Evolutionary conservation across 2,888 invertebrate genomes (phyloP).

Genomic region (Apocheima hispidaria): DNA sequence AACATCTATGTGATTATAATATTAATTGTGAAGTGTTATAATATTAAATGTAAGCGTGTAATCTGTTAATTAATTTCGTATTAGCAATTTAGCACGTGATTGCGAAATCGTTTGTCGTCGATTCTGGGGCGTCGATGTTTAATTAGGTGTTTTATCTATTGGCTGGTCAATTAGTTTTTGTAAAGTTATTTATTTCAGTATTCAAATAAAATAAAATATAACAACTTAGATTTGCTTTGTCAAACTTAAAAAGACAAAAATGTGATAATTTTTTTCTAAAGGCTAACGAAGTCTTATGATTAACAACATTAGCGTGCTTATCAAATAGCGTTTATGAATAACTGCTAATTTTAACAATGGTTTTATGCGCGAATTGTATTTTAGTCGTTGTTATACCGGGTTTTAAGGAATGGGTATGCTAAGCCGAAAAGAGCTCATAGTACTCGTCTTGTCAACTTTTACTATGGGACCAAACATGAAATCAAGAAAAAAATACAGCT

Average conservation of each 20-base stretch:
- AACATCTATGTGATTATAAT: slow-evolving; percentile 9
- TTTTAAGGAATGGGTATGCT: too few species aligned
- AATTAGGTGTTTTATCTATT: not conserved
- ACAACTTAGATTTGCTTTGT: not conserved
- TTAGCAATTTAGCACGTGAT: not conserved
- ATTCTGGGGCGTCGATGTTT: not conserved
- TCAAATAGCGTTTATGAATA: not conserved
- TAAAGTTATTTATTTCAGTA: not conserved
- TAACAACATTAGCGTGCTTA: not conserved
- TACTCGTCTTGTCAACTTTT: too few species aligned
- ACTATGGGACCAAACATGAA: too few species aligned
- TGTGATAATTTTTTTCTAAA: not conserved
- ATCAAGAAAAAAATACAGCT: too few species aligned
- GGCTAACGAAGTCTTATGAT: slow-evolving; percentile 2
- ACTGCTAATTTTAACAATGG: not conserved
- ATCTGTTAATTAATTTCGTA: not conserved
- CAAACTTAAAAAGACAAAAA: slow-evolving; percentile 7
- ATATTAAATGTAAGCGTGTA: not conserved
- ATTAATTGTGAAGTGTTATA: slow-evolving; percentile 20
- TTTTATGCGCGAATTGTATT: not conserved
- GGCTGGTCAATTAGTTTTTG: not conserved
- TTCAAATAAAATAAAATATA: too few species aligned
- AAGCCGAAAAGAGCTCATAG: too few species aligned
- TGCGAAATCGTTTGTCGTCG: not conserved
- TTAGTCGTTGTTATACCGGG: not conserved